These are phyloP conservation scores for Chaetodon trifascialis DNA, from an alignment of 2,113 vertebrate genomes.

Conservation along the genomic window DNA sequence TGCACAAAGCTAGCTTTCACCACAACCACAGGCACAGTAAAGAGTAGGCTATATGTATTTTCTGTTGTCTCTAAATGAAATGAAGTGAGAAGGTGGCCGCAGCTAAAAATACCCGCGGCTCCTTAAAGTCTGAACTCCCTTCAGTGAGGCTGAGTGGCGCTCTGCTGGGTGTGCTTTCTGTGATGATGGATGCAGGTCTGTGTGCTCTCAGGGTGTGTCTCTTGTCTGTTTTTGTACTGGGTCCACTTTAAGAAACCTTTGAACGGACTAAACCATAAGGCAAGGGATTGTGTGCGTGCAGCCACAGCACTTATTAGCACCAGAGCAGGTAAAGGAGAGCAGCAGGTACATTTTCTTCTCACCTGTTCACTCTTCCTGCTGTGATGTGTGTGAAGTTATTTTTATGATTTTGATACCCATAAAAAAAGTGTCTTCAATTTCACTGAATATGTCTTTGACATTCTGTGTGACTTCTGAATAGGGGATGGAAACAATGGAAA, in stretches of 20 bases:
- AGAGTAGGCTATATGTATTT: slow-evolving; percentile 39
- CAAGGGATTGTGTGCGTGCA: slow-evolving; percentile 44
- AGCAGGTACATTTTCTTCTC: slow-evolving; percentile 22
- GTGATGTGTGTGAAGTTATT: slow-evolving; percentile 1
- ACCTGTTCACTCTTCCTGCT: slow-evolving; percentile 18
- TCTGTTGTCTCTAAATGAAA: slow-evolving; percentile 42
- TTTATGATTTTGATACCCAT: slow-evolving; percentile 1
- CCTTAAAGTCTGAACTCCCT: slow-evolving; percentile 4
- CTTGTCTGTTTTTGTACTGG: slow-evolving; percentile 17
- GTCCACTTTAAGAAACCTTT: slow-evolving; percentile 17
- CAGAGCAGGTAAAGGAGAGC: slow-evolving; percentile 38
- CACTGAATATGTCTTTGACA: background rate
- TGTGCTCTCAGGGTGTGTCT: slow-evolving; percentile 45
- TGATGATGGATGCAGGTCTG: slow-evolving; percentile 30
- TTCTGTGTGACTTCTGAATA: slow-evolving; percentile 20
- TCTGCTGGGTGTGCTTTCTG: slow-evolving; percentile 42
- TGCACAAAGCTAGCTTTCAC: slow-evolving; percentile 71
- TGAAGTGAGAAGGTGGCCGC: slow-evolving; percentile 41
- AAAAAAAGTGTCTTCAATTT: background rate
- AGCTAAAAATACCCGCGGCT: slow-evolving; percentile 26
- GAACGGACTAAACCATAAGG: slow-evolving; percentile 57
- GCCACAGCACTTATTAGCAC: slow-evolving; percentile 60
- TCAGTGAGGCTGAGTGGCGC: slow-evolving; percentile 9
- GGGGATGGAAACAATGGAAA: slow-evolving; percentile 31
- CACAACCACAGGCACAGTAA: slow-evolving; percentile 72